phyloP scores from a whole-genome alignment of 2,888 invertebrate genomes.

The Notodromas monacha region DNA sequence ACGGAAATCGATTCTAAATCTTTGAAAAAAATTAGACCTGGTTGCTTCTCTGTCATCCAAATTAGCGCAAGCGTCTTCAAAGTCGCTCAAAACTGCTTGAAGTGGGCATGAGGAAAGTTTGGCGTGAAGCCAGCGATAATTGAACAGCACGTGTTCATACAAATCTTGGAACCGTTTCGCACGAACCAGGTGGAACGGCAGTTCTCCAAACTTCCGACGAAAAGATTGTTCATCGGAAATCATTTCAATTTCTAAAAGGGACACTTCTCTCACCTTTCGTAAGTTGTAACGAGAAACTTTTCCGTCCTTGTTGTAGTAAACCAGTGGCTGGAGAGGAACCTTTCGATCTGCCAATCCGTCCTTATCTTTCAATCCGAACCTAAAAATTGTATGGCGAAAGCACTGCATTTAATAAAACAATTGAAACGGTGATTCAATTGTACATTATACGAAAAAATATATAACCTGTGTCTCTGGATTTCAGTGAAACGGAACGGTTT shows the following conservation, averaged over 20 bases:
- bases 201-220: conserved; percentile 82
- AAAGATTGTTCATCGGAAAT: too few species aligned
- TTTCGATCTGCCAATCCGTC: conserved; percentile 73
- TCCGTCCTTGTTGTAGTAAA: conserved; percentile 65
- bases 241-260: too few species aligned
- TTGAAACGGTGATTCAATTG: too few species aligned
- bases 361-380: conserved; percentile 47
- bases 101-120: conserved; percentile 79
- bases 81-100: conserved; percentile 72
- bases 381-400: too few species aligned
- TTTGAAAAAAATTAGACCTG: too few species aligned
- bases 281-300: conserved; percentile 63
- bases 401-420: too few species aligned
- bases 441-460: background rate
- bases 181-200: conserved; percentile 73
- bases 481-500: conserved; percentile 92
- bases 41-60: conserved; percentile 48
- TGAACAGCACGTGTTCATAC: conserved; percentile 68
- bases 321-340: conserved; percentile 69
- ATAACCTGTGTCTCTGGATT: conserved; percentile 54
- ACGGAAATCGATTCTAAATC: conserved; percentile 9
- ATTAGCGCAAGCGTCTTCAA: conserved; percentile 58
- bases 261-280: conserved; percentile 42
- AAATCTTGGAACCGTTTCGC: conserved; percentile 63
- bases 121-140: conserved; percentile 87